Evolutionary conservation across 1,140 invertebrate genomes (phyloP).

Genomic region (Anastatus disparis): DNA sequence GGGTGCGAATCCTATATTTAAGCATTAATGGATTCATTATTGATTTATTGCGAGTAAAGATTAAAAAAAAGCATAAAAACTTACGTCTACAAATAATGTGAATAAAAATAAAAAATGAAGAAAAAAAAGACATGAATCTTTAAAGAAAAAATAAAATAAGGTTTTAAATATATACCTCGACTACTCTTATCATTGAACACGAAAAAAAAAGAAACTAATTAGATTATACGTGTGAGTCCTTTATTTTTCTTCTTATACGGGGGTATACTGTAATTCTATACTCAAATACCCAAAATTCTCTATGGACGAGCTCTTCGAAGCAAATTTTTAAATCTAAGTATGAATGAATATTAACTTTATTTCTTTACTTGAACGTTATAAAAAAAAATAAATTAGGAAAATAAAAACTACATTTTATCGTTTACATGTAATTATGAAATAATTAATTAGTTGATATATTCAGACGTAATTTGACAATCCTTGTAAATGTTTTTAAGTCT

Average conservation of each 20-base stretch:
- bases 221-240: too few relatives aligned
- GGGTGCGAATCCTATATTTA: not conserved
- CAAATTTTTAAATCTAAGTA: not conserved
- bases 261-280: too few relatives aligned
- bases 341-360: not conserved
- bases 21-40: not conserved
- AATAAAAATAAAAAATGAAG: not conserved
- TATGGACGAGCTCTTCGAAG: not conserved
- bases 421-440: slow-evolving; percentile 27
- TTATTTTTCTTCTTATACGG: too few relatives aligned
- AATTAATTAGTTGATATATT: slow-evolving; percentile 34
- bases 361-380: not conserved
- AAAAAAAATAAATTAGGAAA: not conserved
- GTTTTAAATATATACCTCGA: too few relatives aligned
- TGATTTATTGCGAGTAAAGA: slow-evolving; percentile 16
- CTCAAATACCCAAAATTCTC: not conserved
- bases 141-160: not conserved
- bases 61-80: too few relatives aligned
- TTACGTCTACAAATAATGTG: slow-evolving; percentile 2
- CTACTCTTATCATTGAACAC: too few relatives aligned
- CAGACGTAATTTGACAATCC: slow-evolving; percentile 40
- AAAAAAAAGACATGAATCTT: not conserved
- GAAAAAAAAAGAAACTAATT: too few relatives aligned
- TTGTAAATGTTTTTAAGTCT: slow-evolving; percentile 39
- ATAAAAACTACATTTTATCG: slow-evolving; percentile 5